Evolutionary conservation across 2,888 invertebrate species (phyloP).

Genomic region (Lochmaea crataegi): DNA sequence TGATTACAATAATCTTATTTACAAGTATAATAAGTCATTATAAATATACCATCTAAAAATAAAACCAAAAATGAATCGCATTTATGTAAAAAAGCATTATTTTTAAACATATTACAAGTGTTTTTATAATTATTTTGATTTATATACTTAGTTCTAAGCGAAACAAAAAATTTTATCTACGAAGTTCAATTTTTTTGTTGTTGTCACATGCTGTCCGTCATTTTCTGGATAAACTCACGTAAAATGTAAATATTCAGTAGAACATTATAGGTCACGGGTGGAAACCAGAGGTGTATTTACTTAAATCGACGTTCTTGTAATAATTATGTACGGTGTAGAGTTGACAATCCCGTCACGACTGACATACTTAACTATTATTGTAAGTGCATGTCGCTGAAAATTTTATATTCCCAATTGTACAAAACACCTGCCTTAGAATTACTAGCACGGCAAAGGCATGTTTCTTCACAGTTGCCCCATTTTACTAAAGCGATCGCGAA

Average conservation of each 20-base stretch:
- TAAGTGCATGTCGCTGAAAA: too few species aligned
- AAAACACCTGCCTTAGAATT: too few species aligned
- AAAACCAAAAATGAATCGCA: background rate
- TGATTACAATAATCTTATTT: background rate
- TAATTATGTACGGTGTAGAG: background rate
- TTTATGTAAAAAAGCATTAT: background rate
- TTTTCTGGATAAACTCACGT: conserved; percentile 36
- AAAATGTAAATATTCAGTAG: conserved; percentile 37
- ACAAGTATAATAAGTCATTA: background rate
- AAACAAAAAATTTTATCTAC: background rate
- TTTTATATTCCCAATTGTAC: too few species aligned
- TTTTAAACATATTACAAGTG: background rate
- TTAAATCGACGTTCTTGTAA: background rate
- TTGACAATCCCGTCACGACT: background rate
- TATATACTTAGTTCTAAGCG: background rate
- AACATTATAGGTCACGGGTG: conserved; percentile 41
- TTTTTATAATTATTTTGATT: background rate
- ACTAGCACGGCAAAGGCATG: too few species aligned
- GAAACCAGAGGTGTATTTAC: conserved; percentile 30
- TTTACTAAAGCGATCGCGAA: too few species aligned
- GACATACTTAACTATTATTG: background rate
- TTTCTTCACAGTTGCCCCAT: too few species aligned
- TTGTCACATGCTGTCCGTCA: conserved; percentile 16
- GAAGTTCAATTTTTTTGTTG: background rate
- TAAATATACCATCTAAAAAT: background rate